Evolutionary conservation across 1,140 invertebrate genomes (phyloP).

Genomic region (Mizuhopecten yessoensis): DNA sequence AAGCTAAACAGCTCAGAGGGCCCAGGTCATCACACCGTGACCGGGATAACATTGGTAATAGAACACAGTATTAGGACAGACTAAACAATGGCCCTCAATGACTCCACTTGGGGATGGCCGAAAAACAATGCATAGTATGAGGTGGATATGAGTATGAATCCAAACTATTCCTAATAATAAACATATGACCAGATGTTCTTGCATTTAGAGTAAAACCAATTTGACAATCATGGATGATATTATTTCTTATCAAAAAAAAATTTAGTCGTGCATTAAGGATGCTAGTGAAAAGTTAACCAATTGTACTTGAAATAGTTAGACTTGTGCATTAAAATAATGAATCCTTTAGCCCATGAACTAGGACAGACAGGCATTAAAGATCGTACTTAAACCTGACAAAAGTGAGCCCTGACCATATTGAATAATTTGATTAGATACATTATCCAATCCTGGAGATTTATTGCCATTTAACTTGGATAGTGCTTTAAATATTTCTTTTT

Average conservation of each 20-base stretch:
- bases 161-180: neutral
- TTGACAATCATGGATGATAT: neutral
- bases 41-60: no score
- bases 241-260: neutral
- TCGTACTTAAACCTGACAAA: neutral
- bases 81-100: no score
- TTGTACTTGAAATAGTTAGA: neutral
- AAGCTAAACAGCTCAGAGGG: no score
- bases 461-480: slow-evolving; percentile 42
- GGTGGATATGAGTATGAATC: no score
- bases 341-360: slow-evolving; percentile 6
- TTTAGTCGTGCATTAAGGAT: neutral
- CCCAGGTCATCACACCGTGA: no score
- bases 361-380: slow-evolving; percentile 40
- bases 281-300: slow-evolving; percentile 41
- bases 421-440: slow-evolving; percentile 35
- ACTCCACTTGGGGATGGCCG: no score
- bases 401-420: neutral
- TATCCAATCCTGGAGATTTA: slow-evolving; percentile 27
- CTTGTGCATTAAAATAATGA: neutral
- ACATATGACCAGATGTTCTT: slow-evolving; percentile 42
- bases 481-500: slow-evolving; percentile 28
- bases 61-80: no score
- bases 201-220: slow-evolving; percentile 31
- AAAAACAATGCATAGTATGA: no score